A percentile compares a stretch with the other conserved stretches of the same genome.
Evolutionary conservation across 2,888 invertebrate species (phyloP).

Genomic region (Muscina levida): DNA sequence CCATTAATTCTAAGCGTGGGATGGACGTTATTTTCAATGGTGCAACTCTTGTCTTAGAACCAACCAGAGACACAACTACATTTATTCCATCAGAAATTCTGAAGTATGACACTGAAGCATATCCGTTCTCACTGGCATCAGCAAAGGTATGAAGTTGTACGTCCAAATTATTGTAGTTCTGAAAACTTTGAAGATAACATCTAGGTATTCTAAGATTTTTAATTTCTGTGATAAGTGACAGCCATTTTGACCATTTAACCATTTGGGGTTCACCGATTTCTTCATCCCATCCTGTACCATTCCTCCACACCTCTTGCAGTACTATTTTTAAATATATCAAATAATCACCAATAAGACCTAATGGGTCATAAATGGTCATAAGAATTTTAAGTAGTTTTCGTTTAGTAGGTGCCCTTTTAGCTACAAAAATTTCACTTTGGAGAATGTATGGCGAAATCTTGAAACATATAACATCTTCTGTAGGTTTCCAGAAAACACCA

Average conservation of each 20-base stretch:
- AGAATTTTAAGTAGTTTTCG: constrained; percentile 48
- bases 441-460: constrained; percentile 27
- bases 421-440: constrained; percentile 20
- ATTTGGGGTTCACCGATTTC: neutral
- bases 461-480: constrained; percentile 1
- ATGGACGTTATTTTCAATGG: constrained; percentile 14
- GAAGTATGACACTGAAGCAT: constrained; percentile 27
- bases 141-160: constrained; percentile 10
- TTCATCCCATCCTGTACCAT: too few species aligned
- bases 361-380: constrained; percentile 49
- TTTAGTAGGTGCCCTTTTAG: constrained; percentile 40
- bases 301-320: constrained; percentile 46
- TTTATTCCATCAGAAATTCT: neutral
- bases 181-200: constrained; percentile 6
- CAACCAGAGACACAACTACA: constrained; percentile 8
- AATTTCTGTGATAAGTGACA: constrained; percentile 4
- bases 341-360: constrained; percentile 47
- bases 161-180: constrained; percentile 1
- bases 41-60: constrained; percentile 23
- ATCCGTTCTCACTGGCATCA: too few species aligned
- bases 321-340: constrained; percentile 44
- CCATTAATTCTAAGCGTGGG: constrained; percentile 14
- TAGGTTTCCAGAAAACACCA: constrained; percentile 15
- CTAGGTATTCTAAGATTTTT: constrained; percentile 10
- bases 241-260: constrained; percentile 20